phyloP scores from a whole-genome alignment of 2,888 invertebrate genomes.

The Cephalotes varians region DNA sequence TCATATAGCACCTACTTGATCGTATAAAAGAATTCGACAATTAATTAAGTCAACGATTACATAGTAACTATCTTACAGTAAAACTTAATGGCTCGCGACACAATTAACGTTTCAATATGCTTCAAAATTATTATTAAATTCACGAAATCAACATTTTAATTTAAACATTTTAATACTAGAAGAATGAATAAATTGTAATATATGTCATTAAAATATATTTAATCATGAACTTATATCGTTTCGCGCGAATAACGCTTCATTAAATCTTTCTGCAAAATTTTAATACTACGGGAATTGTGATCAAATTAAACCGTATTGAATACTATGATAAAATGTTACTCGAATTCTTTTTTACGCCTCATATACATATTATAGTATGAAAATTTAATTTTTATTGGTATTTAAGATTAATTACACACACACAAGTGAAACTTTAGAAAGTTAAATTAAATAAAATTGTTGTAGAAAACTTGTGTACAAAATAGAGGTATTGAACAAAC shows the following conservation, averaged over 20 bases:
- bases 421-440: neutral
- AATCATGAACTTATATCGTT: neutral
- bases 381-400: constrained; percentile 5
- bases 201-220: neutral
- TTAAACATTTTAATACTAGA: neutral
- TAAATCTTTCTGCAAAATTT: neutral
- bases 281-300: neutral
- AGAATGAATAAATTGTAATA: constrained; percentile 1
- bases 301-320: neutral
- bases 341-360: neutral
- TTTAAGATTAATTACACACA: neutral
- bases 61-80: neutral
- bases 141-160: neutral
- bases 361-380: neutral
- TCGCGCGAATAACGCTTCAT: neutral
- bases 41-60: neutral
- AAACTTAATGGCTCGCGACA: neutral
- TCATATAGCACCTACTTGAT: neutral
- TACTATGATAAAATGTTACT: neutral
- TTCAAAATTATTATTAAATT: neutral
- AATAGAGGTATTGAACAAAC: neutral
- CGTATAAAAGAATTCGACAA: neutral
- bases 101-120: neutral
- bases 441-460: neutral
- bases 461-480: neutral